These are phyloP conservation scores for Chironomus tepperi DNA, from an alignment of 1,140 invertebrate species.

Conservation along the genomic window DNA sequence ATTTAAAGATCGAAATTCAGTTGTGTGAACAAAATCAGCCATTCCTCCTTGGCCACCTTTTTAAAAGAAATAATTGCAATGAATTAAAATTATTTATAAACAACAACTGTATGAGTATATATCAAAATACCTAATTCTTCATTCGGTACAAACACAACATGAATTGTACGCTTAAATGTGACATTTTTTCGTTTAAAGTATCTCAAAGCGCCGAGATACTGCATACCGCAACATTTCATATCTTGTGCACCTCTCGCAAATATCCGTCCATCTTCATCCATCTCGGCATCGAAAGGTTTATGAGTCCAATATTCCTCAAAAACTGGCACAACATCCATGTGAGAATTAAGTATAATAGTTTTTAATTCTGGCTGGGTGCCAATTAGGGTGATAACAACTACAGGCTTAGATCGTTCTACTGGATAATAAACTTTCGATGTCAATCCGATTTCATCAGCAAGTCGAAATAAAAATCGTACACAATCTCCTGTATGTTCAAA, in stretches of 20 bases:
- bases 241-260: conserved; percentile 73
- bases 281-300: conserved; percentile 61
- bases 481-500: conserved; percentile 31
- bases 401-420: conserved; percentile 47
- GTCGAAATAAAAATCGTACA: conserved; percentile 54
- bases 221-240: conserved; percentile 38
- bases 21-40: conserved; percentile 65
- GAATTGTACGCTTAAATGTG: conserved; percentile 54
- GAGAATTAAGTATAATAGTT: conserved; percentile 69
- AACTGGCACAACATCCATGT: conserved; percentile 83
- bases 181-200: conserved; percentile 50
- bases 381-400: conserved; percentile 64
- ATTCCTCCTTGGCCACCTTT: conserved; percentile 79
- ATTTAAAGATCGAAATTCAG: conserved; percentile 73
- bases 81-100: not conserved
- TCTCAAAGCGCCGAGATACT: conserved; percentile 59
- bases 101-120: not conserved
- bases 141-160: conserved; percentile 77
- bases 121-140: conserved; percentile 27
- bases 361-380: conserved; percentile 56
- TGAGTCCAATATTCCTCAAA: conserved; percentile 53
- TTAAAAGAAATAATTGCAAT: conserved; percentile 49
- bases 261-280: conserved; percentile 67
- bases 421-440: conserved; percentile 43
- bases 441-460: conserved; percentile 53